These are phyloP conservation scores for Lates calcarifer DNA, from an alignment of 2,113 vertebrate genomes.

Conservation along the genomic window DNA sequence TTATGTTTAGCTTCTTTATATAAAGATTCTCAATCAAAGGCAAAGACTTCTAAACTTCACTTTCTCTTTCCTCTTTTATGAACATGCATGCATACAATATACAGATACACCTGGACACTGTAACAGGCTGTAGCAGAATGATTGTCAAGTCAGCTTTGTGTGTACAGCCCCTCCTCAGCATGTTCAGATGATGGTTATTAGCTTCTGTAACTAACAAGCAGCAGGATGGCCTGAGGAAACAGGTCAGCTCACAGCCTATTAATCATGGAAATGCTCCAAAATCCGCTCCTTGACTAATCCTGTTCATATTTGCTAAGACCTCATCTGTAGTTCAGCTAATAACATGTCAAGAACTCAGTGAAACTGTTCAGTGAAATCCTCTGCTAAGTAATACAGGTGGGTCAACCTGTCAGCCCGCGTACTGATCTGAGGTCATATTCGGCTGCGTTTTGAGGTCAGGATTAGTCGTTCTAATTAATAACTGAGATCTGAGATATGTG, in stretches of 20 bases:
- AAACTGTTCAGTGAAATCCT: slow-evolving; percentile 34
- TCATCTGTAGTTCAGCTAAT: slow-evolving; percentile 42
- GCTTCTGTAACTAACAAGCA: slow-evolving; percentile 65
- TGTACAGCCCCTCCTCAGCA: slow-evolving; percentile 3
- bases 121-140: neutral
- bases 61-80: neutral
- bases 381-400: slow-evolving; percentile 45
- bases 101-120: neutral
- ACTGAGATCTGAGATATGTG: slow-evolving; percentile 5
- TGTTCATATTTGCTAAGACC: slow-evolving; percentile 46
- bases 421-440: slow-evolving; percentile 29
- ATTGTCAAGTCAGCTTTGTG: slow-evolving; percentile 2
- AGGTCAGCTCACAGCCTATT: slow-evolving; percentile 67
- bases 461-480: slow-evolving; percentile 52
- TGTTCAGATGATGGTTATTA: slow-evolving; percentile 62
- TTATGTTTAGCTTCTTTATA: neutral
- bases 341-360: slow-evolving; percentile 49
- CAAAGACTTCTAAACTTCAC: neutral
- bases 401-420: slow-evolving; percentile 36
- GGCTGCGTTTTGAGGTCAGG: slow-evolving; percentile 30
- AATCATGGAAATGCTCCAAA: slow-evolving; percentile 65
- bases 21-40: neutral
- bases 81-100: neutral
- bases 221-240: slow-evolving; percentile 72
- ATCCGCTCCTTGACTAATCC: slow-evolving; percentile 60